These are phyloP conservation scores for Cyanoderma ruficeps DNA, from an alignment of 2,113 vertebrate species.

Conservation along the genomic window DNA sequence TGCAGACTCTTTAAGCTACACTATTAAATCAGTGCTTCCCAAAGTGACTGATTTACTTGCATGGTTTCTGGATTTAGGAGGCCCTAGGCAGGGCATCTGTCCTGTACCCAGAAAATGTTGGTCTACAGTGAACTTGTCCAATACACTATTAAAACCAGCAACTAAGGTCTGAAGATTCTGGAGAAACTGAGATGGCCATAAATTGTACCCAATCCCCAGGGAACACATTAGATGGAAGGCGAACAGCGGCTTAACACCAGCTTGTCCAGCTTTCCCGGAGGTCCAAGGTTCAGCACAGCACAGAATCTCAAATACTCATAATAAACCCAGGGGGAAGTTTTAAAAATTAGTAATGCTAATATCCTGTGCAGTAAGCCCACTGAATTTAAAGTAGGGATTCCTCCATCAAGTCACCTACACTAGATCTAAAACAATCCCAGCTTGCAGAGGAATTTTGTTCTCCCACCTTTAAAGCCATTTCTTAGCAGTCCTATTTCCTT, in stretches of 20 bases:
- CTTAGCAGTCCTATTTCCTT: not conserved
- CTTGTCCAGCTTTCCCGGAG: not conserved
- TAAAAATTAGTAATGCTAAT: not conserved
- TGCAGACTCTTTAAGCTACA: not conserved
- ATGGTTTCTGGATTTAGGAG: not conserved
- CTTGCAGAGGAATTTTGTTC: not conserved
- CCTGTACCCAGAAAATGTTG: not conserved
- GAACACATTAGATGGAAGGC: not conserved
- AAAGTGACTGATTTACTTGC: not conserved
- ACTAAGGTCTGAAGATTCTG: not conserved
- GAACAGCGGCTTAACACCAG: not conserved
- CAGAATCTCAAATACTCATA: not conserved
- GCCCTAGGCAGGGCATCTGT: not conserved
- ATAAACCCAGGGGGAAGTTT: not conserved
- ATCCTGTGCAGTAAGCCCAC: not conserved
- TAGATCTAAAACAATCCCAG: not conserved
- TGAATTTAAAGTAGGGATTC: not conserved
- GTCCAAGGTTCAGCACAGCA: not conserved
- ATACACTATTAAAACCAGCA: not conserved
- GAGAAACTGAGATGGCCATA: not conserved
- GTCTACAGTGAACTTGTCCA: not conserved
- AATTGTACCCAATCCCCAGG: not conserved
- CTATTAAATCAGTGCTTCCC: not conserved
- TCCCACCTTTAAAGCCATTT: not conserved
- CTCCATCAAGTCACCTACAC: not conserved